Base-by-base conservation (phyloP, 2,113 vertebrate genomes). In the Meles meles region DNA sequence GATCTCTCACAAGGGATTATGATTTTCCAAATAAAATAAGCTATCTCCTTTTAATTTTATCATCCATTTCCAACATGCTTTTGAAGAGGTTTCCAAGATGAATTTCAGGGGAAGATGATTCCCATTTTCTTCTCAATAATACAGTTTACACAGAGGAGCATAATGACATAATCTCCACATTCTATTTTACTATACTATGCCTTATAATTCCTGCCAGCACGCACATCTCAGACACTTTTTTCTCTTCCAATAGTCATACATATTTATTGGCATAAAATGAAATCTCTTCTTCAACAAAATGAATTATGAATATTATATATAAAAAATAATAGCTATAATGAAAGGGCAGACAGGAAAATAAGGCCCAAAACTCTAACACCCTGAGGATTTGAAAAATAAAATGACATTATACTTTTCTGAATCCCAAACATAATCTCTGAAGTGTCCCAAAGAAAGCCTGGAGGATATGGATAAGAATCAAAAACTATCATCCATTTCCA, bases 11-110 rank as follows among this genome's bases (percentile, higher is more conserved):
- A 93, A 92, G 71, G 69, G 61, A 88, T 82, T 77, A 69, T 29
- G 44, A 95, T 74, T 92, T 95, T 95, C 87, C 96, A 97, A 96
- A 86, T 82, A 95, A 97, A 97, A 95, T n/a, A 95, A 97, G 89
- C 47, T 8, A 8, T 42, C 5, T 63, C 49, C 88, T 90, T 87
- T 88, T 63, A 57, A 84, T 96, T 80, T 90, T 80, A 55, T 49
- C 88, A 90, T 94, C 61, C 76, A 84, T 87, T 92, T 90, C 57
- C 42, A 94, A 88, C 81, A 72, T 79, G 63, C 17, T 88, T 88
- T 88, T 95, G 84, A 67, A 89, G 92, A 81, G 65, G 20, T 85
- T 96, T 84, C 76, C 55, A 57, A 31, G 44, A 71, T 95, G 23
- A 63, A 82, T 96, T 92, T 97, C 55, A 65, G 39, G 42, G 17